These are phyloP conservation scores for Paedocypris sp. DNA, from an alignment of 2,113 vertebrate species.

Conservation along the genomic window DNA sequence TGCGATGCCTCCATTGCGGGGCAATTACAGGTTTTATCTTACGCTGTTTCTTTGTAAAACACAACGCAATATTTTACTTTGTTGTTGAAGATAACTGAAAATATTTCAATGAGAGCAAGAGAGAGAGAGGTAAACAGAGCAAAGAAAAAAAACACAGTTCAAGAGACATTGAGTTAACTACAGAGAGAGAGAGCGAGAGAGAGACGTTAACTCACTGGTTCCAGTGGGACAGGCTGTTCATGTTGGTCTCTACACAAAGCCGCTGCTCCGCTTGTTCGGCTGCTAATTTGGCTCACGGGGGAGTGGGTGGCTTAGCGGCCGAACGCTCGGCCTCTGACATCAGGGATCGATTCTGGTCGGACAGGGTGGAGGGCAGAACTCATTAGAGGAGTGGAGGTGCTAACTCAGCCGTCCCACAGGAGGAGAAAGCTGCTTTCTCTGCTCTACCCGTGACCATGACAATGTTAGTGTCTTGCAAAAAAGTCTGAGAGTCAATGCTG, in stretches of 20 bases:
- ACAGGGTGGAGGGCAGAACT: conserved; percentile 35
- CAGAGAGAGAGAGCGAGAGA: no score
- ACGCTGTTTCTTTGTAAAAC: no score
- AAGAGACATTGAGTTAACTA: no score
- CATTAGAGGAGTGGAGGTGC: conserved; percentile 52
- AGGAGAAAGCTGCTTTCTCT: conserved; percentile 21
- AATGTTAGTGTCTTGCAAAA: neutral
- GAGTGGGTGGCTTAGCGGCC: conserved; percentile 37
- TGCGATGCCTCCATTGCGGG: no score
- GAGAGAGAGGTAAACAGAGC: no score
- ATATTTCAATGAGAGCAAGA: no score
- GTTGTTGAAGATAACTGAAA: no score
- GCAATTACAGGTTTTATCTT: no score
- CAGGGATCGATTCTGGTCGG: conserved; percentile 50
- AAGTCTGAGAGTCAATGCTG: neutral
- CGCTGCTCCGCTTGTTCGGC: conserved; percentile 11
- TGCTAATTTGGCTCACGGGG: conserved; percentile 42
- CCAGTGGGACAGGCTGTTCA: neutral
- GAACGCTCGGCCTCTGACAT: conserved; percentile 54
- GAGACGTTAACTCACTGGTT: no score
- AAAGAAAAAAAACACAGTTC: no score
- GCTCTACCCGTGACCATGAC: neutral
- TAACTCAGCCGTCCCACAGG: conserved; percentile 44
- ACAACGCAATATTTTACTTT: no score
- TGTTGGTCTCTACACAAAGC: neutral